Percentiles rank a stretch among this genome's conserved stretches.
These are phyloP conservation scores for Yoshiicerus persimilis DNA, from an alignment of 1,140 invertebrate species.

Conservation along the genomic window DNA sequence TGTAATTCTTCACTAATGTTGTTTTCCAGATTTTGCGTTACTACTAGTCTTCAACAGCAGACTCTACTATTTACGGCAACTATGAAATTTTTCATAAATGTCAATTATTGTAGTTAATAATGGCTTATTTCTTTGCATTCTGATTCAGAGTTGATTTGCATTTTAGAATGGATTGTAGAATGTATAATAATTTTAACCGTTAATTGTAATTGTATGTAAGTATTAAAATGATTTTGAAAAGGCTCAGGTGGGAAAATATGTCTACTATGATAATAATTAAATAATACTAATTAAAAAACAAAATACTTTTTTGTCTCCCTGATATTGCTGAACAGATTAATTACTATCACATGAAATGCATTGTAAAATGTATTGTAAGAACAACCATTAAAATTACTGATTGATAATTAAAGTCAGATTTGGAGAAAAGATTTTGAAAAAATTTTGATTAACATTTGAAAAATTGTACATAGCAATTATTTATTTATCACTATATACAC, in stretches of 20 bases:
- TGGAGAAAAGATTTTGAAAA: not conserved
- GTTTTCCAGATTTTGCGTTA: too few relatives aligned
- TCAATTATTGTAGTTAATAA: too few relatives aligned
- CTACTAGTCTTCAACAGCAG: too few relatives aligned
- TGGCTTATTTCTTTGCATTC: too few relatives aligned
- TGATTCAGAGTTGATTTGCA: too few relatives aligned
- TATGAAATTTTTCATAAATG: too few relatives aligned
- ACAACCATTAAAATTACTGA: not conserved
- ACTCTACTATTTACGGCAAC: too few relatives aligned
- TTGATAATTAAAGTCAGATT: not conserved
- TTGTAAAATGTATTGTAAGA: not conserved
- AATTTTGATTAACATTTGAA: not conserved
- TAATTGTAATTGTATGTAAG: too few relatives aligned
- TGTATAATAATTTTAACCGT: too few relatives aligned
- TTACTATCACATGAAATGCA: not conserved
- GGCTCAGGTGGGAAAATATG: not conserved
- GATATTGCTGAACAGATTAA: not conserved
- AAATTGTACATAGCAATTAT: not conserved
- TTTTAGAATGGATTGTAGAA: too few relatives aligned
- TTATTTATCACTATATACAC: not conserved
- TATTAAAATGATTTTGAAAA: too few relatives aligned
- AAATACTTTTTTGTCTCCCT: not conserved
- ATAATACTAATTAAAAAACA: not conserved
- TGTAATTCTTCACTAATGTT: too few relatives aligned
- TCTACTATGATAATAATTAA: slow-evolving; percentile 19